Base-by-base conservation (phyloP, 1,140 invertebrate species). In the Lucilia cuprina region DNA sequence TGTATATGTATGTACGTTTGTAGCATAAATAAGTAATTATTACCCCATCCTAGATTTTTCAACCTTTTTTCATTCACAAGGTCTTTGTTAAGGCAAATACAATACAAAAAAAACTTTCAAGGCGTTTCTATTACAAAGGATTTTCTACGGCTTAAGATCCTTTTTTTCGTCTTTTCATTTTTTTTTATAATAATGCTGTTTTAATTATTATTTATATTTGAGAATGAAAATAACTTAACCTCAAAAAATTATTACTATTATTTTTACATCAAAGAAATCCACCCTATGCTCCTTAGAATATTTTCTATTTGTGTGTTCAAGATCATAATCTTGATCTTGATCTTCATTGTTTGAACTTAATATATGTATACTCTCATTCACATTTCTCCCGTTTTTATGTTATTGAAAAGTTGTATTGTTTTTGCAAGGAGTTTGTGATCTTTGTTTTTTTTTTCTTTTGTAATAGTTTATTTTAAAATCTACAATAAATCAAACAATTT, bases 291-390 rank as follows among this genome's bases (percentile, higher is more conserved):
- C 10, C 1, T 70, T 70, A 2, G 1, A 2, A 30, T 1, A 17
- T 60, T 7, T 60, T 17, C 5, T 17, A n/a, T 60, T 5, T 60
- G 55, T 60, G 13, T 60, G 55, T 60, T 70, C 65, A 70, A 21
- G 65, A 70, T 70, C 65, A 70, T 70, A 70, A 70, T 70, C 65
- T 25, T 70, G 65, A 70, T 70, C 65, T 70, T 70, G 65, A 70
- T 70, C n/a, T 21, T 70, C 25, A 12, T 55, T 55, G 12, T 55
- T 55, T 55, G 4, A 14, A 41, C 25, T 49, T n/a, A n/a, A n/a
- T n/a, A n/a, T n/a, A n/a, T n/a, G 5, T 5, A 55, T 14, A 55
- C 50, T 41, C 5, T 41, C 5, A 41, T 41, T 41, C 13, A 12
- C 12, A 12, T 12, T 55, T 14, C 50, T 55, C 50, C 17, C 7